These are phyloP conservation scores for Avahi laniger DNA, from an alignment of 2,797 vertebrate species.

Conservation along the genomic window DNA sequence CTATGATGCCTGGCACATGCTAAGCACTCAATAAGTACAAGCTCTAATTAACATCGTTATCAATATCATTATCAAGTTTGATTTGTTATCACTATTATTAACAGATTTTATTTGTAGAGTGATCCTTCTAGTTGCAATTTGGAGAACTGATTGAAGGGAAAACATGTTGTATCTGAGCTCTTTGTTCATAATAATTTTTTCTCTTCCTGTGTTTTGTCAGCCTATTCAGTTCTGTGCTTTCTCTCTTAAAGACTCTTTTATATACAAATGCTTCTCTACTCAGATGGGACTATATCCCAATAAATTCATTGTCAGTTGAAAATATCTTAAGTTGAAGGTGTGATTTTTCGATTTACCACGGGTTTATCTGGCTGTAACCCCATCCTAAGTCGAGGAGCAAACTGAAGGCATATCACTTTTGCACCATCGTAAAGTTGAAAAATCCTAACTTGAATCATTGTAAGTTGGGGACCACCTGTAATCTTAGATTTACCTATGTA, in stretches of 20 bases:
- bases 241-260: not conserved
- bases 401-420: not conserved
- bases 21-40: not conserved
- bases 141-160: not conserved
- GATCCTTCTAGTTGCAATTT: not conserved
- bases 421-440: not conserved
- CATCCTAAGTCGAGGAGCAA: not conserved
- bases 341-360: not conserved
- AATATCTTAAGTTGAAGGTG: not conserved
- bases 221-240: not conserved
- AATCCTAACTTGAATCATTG: not conserved
- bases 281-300: not conserved
- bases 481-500: not conserved
- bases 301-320: not conserved
- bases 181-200: slow-evolving; percentile 40
- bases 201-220: not conserved
- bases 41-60: not conserved
- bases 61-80: not conserved
- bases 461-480: not conserved
- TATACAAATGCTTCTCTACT: not conserved
- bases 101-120: not conserved
- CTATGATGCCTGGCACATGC: not conserved
- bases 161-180: not conserved
- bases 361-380: not conserved
- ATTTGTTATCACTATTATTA: slow-evolving; percentile 5